Evolutionary conservation across 2,888 invertebrate genomes (phyloP).

Genomic region (Epinotia bilunana): DNA sequence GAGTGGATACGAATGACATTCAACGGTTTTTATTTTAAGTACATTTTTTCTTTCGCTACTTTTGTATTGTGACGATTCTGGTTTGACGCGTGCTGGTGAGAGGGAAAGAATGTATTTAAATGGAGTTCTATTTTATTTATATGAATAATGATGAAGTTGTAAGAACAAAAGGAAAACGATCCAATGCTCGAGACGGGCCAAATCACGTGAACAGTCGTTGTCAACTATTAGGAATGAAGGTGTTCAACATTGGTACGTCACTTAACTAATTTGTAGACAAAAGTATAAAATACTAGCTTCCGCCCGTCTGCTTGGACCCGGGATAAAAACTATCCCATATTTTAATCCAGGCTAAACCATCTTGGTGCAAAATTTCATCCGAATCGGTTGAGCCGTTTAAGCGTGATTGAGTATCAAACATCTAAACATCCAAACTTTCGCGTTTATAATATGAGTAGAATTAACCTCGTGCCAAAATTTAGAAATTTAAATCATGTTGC

Average conservation of each 20-base stretch:
- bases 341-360: no score
- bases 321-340: no score
- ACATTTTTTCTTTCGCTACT: slow-evolving; percentile 54
- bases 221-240: neutral
- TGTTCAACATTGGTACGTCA: neutral
- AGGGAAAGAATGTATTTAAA: slow-evolving; percentile 26
- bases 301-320: no score
- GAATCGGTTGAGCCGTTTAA: no score
- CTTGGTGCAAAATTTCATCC: no score
- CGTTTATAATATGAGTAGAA: no score
- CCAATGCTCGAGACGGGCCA: no score
- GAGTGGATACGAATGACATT: slow-evolving; percentile 76
- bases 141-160: slow-evolving; percentile 1
- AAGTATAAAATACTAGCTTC: neutral
- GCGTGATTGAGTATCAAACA: no score
- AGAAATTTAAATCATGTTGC: no score
- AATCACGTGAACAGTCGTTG: neutral
- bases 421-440: no score
- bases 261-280: neutral
- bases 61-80: slow-evolving; percentile 47
- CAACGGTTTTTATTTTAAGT: slow-evolving; percentile 65
- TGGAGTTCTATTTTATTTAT: slow-evolving; percentile 17
- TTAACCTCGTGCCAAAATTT: no score
- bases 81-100: slow-evolving; percentile 43
- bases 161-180: neutral